These are phyloP conservation scores for Rhodophaea formosa DNA, from an alignment of 2,888 invertebrate species.

Conservation along the genomic window DNA sequence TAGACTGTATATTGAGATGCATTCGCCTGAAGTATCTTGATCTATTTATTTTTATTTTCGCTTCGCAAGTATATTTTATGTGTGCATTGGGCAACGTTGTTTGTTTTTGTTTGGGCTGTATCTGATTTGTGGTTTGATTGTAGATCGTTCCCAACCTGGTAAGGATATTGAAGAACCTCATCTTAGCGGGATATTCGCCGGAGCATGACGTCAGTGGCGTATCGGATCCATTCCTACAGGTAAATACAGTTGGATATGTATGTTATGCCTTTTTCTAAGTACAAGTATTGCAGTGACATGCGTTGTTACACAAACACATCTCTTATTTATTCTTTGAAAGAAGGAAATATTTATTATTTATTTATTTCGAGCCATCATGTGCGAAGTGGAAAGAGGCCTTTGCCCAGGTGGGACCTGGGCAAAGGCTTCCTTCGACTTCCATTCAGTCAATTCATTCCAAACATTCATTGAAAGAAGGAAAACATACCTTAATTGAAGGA, in stretches of 20 bases:
- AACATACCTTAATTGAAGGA: no score
- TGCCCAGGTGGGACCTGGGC: no score
- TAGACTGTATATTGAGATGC: slow-evolving; percentile 41
- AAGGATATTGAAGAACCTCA: slow-evolving; percentile 98
- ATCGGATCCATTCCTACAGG: slow-evolving; percentile 99
- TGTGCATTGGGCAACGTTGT: slow-evolving; percentile 43
- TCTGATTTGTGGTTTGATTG: slow-evolving; percentile 53
- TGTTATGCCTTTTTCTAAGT: no score
- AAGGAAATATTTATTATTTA: no score
- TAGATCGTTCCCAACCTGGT: slow-evolving; percentile 99
- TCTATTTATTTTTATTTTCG: slow-evolving; percentile 40
- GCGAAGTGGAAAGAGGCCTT: no score
- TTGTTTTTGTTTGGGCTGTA: slow-evolving; percentile 20
- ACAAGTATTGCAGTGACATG: no score
- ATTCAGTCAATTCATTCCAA: no score
- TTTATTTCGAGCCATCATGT: no score
- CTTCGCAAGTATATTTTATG: slow-evolving; percentile 51
- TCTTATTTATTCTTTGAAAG: no score
- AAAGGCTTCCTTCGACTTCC: no score
- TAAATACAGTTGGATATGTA: slow-evolving; percentile 52
- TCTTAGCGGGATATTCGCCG: slow-evolving; percentile 99
- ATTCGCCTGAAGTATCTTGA: slow-evolving; percentile 33
- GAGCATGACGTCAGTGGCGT: slow-evolving; percentile 99
- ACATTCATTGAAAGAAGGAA: no score
- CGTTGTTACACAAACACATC: no score